Evolutionary conservation across 2,888 invertebrate species (phyloP).

Genomic region (Andricus quercusramuli): DNA sequence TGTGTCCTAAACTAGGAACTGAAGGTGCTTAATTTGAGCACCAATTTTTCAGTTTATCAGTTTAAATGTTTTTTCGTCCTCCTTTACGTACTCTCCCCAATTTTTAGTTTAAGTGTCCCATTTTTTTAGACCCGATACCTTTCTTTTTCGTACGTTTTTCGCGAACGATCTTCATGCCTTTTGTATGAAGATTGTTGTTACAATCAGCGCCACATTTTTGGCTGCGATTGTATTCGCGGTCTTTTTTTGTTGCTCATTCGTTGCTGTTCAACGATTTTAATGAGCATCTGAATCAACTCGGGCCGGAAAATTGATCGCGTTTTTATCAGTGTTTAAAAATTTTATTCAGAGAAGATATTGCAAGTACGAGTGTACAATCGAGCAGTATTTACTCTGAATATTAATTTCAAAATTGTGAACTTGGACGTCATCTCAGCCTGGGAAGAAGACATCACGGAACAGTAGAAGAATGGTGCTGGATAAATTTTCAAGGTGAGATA

Average conservation of each 20-base stretch:
- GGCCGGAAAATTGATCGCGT: constrained; percentile 1
- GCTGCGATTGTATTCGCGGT: neutral
- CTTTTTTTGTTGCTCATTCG: neutral
- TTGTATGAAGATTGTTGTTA: neutral
- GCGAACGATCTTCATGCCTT: neutral
- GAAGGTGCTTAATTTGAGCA: constrained; percentile 18
- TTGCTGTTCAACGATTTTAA: constrained; percentile 10
- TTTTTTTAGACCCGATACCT: neutral
- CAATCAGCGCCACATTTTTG: constrained; percentile 16
- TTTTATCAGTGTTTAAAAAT: neutral
- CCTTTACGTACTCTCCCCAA: neutral
- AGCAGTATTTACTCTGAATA: neutral
- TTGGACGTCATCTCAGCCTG: neutral
- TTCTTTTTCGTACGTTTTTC: neutral
- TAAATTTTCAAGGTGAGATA: constrained; percentile 22
- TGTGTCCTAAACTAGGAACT: neutral
- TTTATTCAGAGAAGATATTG: neutral
- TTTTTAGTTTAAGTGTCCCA: neutral
- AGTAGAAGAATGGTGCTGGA: neutral
- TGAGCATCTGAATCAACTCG: neutral
- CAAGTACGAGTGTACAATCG: neutral
- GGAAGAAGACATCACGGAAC: neutral
- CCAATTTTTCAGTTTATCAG: constrained; percentile 43
- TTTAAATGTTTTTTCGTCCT: constrained; percentile 28
- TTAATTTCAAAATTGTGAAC: neutral